These are phyloP conservation scores for Philhelius pedissequus DNA, from an alignment of 2,888 invertebrate species.

Conservation along the genomic window DNA sequence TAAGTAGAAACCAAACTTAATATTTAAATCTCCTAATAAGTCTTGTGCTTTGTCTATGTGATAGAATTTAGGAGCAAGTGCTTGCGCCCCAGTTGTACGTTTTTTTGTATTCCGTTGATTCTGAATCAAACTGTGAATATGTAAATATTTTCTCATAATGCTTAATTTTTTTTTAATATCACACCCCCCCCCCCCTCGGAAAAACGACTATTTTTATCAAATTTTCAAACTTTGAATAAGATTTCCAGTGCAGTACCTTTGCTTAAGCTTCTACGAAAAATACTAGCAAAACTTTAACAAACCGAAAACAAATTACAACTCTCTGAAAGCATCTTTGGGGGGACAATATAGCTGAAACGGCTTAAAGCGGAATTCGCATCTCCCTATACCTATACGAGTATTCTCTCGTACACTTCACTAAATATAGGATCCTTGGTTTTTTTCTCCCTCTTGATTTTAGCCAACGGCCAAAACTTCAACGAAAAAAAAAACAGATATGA, in stretches of 20 bases:
- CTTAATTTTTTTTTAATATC: no score
- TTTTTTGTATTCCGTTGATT: no score
- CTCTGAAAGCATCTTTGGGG: slow-evolving; percentile 47
- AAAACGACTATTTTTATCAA: background rate
- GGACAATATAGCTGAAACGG: slow-evolving; percentile 54
- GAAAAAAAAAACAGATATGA: slow-evolving; percentile 19
- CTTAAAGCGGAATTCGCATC: slow-evolving; percentile 26
- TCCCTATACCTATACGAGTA: no score
- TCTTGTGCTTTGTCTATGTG: no score
- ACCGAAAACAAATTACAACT: slow-evolving; percentile 62
- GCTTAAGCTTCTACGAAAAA: background rate
- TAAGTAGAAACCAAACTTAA: no score
- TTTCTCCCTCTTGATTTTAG: slow-evolving; percentile 43
- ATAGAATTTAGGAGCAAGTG: no score
- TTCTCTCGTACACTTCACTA: background rate
- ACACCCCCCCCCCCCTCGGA: no score
- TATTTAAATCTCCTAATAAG: no score
- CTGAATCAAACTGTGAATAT: no score
- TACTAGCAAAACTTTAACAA: slow-evolving; percentile 19
- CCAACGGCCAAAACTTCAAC: slow-evolving; percentile 52
- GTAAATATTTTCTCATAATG: no score
- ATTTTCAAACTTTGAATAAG: slow-evolving; percentile 5
- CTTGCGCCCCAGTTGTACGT: no score
- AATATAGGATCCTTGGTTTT: slow-evolving; percentile 31
- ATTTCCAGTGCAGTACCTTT: background rate